Evolutionary conservation across 2,797 vertebrate species (phyloP).

Genomic region (Periparus ater): DNA sequence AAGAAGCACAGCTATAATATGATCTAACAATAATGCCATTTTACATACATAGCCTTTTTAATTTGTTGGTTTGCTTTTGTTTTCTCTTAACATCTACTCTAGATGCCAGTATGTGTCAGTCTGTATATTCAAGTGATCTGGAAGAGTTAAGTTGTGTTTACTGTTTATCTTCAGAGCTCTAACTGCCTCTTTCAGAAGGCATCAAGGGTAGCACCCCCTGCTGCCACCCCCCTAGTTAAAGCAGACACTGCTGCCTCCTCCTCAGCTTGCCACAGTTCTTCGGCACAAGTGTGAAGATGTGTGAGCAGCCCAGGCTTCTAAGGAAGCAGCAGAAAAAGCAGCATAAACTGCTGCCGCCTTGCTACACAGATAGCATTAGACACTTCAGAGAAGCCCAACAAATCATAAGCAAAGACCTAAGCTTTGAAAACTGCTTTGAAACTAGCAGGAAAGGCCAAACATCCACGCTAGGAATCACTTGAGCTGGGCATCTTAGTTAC

Average conservation of each 20-base stretch:
- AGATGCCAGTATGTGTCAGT: background rate
- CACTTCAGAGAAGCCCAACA: background rate
- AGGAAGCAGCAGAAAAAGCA: background rate
- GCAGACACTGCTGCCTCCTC: background rate
- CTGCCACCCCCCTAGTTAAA: background rate
- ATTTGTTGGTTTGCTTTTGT: background rate
- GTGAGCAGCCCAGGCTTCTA: background rate
- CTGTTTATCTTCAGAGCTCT: background rate
- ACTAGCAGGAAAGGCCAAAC: background rate
- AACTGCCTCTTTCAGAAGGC: background rate
- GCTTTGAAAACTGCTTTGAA: background rate
- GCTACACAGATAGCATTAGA: background rate
- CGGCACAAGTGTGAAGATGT: background rate
- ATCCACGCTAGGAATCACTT: background rate
- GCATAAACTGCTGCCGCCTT: background rate
- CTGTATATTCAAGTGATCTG: background rate
- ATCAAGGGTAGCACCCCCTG: fast-evolving
- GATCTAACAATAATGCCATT: background rate
- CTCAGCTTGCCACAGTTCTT: background rate
- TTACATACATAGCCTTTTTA: background rate
- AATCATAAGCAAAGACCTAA: background rate
- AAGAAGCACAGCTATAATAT: background rate
- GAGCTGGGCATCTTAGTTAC: background rate
- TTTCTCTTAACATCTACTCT: background rate
- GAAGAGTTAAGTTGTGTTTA: background rate